Evolutionary conservation across 1,140 invertebrate species (phyloP), one percentile per base, ranked within the genome.

Genomic region (Platorchestia sp.): DNA sequence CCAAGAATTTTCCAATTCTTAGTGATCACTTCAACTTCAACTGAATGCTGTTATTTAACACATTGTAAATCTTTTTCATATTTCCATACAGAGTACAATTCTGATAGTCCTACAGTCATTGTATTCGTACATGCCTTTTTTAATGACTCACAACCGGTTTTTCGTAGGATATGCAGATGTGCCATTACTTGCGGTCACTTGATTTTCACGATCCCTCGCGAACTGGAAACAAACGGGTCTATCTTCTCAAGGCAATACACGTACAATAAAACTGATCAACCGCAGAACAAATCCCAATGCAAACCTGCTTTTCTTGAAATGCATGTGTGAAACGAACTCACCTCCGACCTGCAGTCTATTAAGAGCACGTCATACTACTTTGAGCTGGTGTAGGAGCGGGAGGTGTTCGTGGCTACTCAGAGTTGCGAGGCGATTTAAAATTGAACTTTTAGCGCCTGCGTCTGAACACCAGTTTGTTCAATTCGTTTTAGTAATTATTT

Each of bases 291-390:
- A 36, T 5, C 87, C 43, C 27, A 19, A 43, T 89, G 87, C 41
- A 89, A 89, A 89, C 87, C 87, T 89, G 87, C 43, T 89, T 89
- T 89, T 89, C 87, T 27, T 89, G 87, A 89, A 89, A 10, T 89
- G 87, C n/a, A 89, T 89, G 43, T 89, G 87, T 89, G 87, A 44
- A 44, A 89, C 87, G 5, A 89, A 89, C n/a, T 89, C 87, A 3
- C 14, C 27, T 22, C 59, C 36, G 14, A 36, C 3, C 14, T 19
- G 59, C 27, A 22, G 1, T 75, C 27, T 75, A 75, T 75, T 36
- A 36, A 75, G 59, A 19, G 59, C 14, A 75, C 14, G 59, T 75
- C 59, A 75, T 75, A 75, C 36, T 36, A 36, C 10, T 22, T 75
- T 75, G 14, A 36, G 27, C 59, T 75, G 14, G 59, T 75, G 59